Evolutionary conservation across 2,113 vertebrate genomes (phyloP).

Genomic region (Sarotherodon lohbergeri): DNA sequence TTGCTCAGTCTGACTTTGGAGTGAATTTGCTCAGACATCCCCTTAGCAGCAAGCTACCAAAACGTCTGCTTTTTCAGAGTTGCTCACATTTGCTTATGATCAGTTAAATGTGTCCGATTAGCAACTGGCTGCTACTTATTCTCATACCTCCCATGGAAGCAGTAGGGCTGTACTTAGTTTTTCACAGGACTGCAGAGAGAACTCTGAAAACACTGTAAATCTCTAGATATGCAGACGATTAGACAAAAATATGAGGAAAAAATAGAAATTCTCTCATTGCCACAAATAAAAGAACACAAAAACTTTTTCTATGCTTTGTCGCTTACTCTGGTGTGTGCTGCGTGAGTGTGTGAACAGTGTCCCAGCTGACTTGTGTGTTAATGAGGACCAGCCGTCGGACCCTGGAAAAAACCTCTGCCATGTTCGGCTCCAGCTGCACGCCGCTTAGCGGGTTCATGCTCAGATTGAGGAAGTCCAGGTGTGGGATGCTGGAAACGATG

Average conservation of each 20-base stretch:
- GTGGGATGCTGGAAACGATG: conserved; percentile 93
- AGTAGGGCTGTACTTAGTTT: neutral
- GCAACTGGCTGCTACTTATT: neutral
- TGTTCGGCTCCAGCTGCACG: conserved; percentile 79
- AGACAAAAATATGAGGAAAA: neutral
- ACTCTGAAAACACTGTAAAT: neutral
- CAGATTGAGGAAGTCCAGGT: conserved; percentile 95
- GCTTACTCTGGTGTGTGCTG: conserved; percentile 88
- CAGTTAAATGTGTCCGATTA: neutral
- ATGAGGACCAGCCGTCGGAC: conserved; percentile 93
- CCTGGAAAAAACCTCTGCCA: conserved; percentile 82
- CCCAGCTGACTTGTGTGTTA: conserved; percentile 94
- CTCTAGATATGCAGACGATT: neutral
- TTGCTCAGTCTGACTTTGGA: neutral
- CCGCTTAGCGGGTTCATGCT: conserved; percentile 94
- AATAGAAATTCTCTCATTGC: neutral
- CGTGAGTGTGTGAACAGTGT: conserved; percentile 89
- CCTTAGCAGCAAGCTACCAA: neutral
- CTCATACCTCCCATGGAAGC: neutral
- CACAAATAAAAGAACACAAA: neutral
- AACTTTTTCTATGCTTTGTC: neutral
- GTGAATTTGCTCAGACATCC: neutral
- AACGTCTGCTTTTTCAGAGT: neutral
- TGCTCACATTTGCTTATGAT: neutral
- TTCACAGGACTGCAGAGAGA: neutral